Conservation (phyloP, 1,140 invertebrate genomes). For the Lepidurus arcticus region DNA sequence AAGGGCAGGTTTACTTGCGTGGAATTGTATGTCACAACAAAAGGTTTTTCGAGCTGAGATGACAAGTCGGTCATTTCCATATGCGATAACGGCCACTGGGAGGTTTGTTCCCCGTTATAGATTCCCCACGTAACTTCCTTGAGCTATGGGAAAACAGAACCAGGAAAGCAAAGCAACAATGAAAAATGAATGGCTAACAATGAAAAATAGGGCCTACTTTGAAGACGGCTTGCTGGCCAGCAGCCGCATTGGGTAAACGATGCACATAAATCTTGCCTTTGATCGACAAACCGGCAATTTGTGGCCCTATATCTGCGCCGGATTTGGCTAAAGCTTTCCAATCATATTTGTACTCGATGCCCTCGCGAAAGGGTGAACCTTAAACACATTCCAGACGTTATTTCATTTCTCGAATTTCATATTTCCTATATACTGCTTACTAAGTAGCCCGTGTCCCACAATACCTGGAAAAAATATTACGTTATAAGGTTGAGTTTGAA, state of each 20-base stretch:
- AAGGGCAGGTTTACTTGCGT: background rate
- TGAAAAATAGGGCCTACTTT: background rate
- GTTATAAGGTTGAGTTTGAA: too few species aligned
- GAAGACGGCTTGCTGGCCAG: conserved; percentile 11
- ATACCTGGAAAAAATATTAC: background rate
- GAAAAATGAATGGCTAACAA: conserved; percentile 7
- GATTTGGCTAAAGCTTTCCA: conserved; percentile 26
- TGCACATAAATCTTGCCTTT: conserved; percentile 17
- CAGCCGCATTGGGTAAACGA: background rate
- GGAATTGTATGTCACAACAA: background rate
- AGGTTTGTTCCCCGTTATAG: conserved; percentile 17
- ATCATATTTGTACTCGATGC: conserved; percentile 35
- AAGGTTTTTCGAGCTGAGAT: conserved; percentile 8
- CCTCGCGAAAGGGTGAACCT: conserved; percentile 32
- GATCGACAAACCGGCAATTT: background rate
- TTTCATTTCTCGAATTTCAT: background rate
- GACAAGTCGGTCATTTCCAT: conserved; percentile 12
- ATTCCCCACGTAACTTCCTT: conserved; percentile 17
- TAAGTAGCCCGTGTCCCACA: background rate
- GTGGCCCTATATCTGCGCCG: background rate
- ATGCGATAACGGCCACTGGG: background rate
- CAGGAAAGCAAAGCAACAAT: background rate
- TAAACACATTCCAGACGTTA: background rate
- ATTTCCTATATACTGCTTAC: background rate
- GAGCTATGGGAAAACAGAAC: conserved; percentile 26